A percentile compares a stretch with the other conserved stretches of the same genome.
phyloP scores from a whole-genome alignment of 2,888 invertebrate genomes.

The Apocheima hispidaria region DNA sequence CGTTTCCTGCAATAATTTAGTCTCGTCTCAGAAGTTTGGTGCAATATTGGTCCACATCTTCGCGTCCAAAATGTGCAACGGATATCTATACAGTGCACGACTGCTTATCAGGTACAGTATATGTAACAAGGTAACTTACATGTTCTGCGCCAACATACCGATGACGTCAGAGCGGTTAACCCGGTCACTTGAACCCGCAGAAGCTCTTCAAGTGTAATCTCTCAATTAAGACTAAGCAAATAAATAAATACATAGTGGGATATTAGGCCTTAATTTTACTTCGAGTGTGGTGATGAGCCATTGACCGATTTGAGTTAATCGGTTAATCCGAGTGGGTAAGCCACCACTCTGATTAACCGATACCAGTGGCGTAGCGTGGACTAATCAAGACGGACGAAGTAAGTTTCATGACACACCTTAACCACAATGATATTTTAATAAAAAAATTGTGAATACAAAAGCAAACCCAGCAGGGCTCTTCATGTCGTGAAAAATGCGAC shows the following conservation, averaged over 20 bases:
- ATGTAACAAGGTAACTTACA: neutral
- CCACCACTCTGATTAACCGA: too few relatives aligned
- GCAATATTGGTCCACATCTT: neutral
- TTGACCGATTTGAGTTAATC: slow-evolving; percentile 9
- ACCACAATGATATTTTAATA: too few relatives aligned
- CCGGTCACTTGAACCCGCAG: slow-evolving; percentile 62
- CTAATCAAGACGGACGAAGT: too few relatives aligned
- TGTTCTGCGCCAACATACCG: slow-evolving; percentile 14
- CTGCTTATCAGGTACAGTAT: neutral
- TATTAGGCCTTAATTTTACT: slow-evolving; percentile 6
- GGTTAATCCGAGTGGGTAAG: neutral
- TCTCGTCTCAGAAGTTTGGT: neutral
- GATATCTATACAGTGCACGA: neutral
- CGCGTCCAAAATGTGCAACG: neutral
- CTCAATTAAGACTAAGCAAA: slow-evolving; percentile 43
- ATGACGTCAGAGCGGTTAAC: slow-evolving; percentile 54
- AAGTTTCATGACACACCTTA: too few relatives aligned
- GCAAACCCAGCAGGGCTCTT: too few relatives aligned
- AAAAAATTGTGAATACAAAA: too few relatives aligned
- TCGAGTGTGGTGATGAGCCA: neutral
- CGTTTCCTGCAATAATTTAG: too few relatives aligned
- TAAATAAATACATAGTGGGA: slow-evolving; percentile 31
- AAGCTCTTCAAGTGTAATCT: slow-evolving; percentile 55
- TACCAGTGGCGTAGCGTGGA: too few relatives aligned
- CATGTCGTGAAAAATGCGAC: too few relatives aligned